These are phyloP conservation scores for Dorcus parallelipipedus DNA, from an alignment of 2,888 invertebrate genomes.

Conservation along the genomic window DNA sequence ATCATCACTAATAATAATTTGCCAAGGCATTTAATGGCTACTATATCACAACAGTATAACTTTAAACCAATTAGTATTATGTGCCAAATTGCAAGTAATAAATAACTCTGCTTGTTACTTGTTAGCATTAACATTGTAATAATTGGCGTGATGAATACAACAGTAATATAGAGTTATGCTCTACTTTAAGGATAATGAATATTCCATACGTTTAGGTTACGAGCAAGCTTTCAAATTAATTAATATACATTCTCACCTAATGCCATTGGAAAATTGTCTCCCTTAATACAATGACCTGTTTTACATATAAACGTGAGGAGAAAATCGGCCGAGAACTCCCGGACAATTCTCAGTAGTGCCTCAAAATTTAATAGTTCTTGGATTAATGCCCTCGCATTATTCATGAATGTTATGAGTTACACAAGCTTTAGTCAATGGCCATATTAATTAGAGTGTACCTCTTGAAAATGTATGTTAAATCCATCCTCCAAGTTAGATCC, in stretches of 20 bases:
- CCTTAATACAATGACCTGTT: constrained; percentile 6
- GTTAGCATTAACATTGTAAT: not conserved
- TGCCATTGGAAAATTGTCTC: not conserved
- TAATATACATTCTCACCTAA: not conserved
- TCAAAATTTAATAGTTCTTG: constrained; percentile 30
- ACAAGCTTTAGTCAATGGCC: not conserved
- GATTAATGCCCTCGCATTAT: constrained; percentile 30
- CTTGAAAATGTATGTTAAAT: no score
- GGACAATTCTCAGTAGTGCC: constrained; percentile 23
- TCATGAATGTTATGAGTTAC: constrained; percentile 21
- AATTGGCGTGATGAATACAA: not conserved
- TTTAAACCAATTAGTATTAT: not conserved
- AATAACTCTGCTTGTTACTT: not conserved
- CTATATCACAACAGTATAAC: not conserved
- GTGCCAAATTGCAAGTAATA: not conserved
- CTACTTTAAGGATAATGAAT: not conserved
- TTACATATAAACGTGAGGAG: constrained; percentile 13
- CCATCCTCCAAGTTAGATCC: no score
- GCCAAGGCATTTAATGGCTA: not conserved
- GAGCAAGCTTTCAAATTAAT: not conserved
- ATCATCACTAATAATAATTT: not conserved
- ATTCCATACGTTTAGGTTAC: not conserved
- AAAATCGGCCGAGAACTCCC: constrained; percentile 8
- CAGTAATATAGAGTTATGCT: not conserved
- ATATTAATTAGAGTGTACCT: not conserved